Percentiles rank a stretch among this genome's conserved stretches.
Evolutionary conservation across 1,140 invertebrate genomes (phyloP).

Genomic region (Rhyacophila brunnea): DNA sequence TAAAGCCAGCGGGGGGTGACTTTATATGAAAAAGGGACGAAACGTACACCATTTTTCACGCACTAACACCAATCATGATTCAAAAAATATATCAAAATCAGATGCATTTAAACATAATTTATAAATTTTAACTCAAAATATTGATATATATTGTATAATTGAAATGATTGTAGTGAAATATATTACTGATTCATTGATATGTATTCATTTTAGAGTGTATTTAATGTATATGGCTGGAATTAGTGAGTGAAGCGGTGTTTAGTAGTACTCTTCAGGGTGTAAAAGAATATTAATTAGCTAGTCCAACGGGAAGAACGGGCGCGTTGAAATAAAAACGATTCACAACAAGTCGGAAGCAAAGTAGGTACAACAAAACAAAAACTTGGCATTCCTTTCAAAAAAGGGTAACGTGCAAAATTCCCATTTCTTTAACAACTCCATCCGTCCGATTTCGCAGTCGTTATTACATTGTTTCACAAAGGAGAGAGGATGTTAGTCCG

Average conservation of each 20-base stretch:
- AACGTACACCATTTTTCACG: no score
- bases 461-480: conserved; percentile 35
- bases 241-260: no score
- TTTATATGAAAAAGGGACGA: conserved; percentile 22
- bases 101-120: no score
- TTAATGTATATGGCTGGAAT: no score
- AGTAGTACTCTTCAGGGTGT: conserved; percentile 16
- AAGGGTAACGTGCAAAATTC: conserved; percentile 27
- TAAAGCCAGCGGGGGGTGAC: conserved; percentile 1
- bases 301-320: conserved; percentile 12
- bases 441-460: conserved; percentile 31
- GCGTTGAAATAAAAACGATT: not conserved
- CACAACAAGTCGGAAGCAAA: no score
- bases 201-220: no score
- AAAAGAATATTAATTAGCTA: conserved; percentile 36
- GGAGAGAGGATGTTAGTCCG: conserved; percentile 31
- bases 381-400: conserved; percentile 29
- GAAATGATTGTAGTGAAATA: no score
- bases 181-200: no score
- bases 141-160: no score
- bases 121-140: no score
- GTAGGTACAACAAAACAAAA: conserved; percentile 23
- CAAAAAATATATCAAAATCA: no score
- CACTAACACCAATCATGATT: no score
- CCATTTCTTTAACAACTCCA: conserved; percentile 32